A percentile compares a stretch with the other conserved stretches of the same genome.
Conservation (phyloP, 2,888 invertebrate genomes). For the Campaea margaritaria region DNA sequence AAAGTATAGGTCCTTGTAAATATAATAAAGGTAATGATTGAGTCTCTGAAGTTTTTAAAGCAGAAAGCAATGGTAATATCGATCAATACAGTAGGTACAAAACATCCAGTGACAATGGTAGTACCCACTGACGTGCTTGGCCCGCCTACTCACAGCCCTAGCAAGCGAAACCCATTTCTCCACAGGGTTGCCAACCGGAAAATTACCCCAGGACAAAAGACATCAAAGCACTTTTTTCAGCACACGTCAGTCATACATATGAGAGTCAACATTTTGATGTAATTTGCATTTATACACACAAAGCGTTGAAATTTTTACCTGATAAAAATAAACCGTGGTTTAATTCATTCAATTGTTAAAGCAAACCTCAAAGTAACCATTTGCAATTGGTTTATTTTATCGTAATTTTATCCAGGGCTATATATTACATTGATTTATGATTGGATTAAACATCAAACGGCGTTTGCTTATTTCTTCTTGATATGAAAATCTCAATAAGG, state of each 20-base stretch:
- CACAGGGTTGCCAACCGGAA: slow-evolving; percentile 48
- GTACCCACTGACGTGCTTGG: slow-evolving; percentile 13
- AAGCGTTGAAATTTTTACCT: slow-evolving; percentile 11
- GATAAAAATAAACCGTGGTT: background rate
- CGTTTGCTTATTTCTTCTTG: background rate
- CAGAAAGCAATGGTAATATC: too few species aligned
- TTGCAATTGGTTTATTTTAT: too few species aligned
- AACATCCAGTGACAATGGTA: slow-evolving; percentile 1
- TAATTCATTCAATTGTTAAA: background rate
- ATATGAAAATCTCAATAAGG: background rate
- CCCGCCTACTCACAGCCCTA: slow-evolving; percentile 29
- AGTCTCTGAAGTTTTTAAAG: too few species aligned
- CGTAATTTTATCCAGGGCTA: too few species aligned
- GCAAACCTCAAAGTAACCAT: background rate
- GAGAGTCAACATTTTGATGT: slow-evolving; percentile 33
- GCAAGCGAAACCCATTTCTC: slow-evolving; percentile 49
- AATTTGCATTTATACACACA: slow-evolving; percentile 29
- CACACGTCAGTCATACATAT: slow-evolving; percentile 29
- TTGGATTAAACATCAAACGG: background rate
- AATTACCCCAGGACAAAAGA: slow-evolving; percentile 47
- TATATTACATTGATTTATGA: too few species aligned
- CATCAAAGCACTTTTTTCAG: slow-evolving; percentile 38
- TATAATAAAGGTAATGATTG: too few species aligned
- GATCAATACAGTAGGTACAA: background rate
- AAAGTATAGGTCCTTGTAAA: too few species aligned